phyloP scores from a whole-genome alignment of 2,797 vertebrate species.

The Propithecus perrieri region DNA sequence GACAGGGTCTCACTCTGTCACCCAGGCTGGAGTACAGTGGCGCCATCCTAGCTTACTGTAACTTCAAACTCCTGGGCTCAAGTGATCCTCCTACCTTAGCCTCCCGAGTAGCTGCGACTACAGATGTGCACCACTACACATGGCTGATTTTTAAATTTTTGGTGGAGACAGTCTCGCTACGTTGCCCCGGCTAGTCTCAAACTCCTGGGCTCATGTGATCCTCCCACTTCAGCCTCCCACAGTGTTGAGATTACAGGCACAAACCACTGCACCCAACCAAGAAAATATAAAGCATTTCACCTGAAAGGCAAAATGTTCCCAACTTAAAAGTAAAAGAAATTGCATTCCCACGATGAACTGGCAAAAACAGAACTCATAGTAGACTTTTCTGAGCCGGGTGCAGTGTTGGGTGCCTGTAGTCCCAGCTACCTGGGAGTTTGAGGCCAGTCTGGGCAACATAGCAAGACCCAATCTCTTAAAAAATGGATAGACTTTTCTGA shows the following conservation, averaged over 20 bases:
- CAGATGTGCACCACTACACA: neutral
- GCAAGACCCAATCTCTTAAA: neutral
- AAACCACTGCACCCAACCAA: neutral
- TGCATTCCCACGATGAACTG: neutral
- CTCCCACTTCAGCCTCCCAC: neutral
- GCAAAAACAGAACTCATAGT: neutral
- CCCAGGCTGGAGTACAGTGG: neutral
- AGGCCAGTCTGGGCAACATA: neutral
- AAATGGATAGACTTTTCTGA: neutral
- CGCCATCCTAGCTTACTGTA: neutral
- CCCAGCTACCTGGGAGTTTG: neutral
- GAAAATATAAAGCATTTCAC: neutral
- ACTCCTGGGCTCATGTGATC: neutral
- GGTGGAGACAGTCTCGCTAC: neutral
- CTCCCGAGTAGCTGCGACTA: neutral
- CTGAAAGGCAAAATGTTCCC: constrained; percentile 11
- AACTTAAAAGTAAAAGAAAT: neutral
- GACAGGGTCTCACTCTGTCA: neutral
- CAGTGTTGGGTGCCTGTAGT: neutral
- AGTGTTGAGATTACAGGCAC: neutral
- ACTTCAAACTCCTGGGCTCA: neutral
- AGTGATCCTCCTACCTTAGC: neutral
- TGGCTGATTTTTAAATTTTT: neutral
- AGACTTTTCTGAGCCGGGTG: neutral
- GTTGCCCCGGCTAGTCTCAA: neutral